phyloP scores from a whole-genome alignment of 1,140 invertebrate species.

The Heliconius eleuchia region DNA sequence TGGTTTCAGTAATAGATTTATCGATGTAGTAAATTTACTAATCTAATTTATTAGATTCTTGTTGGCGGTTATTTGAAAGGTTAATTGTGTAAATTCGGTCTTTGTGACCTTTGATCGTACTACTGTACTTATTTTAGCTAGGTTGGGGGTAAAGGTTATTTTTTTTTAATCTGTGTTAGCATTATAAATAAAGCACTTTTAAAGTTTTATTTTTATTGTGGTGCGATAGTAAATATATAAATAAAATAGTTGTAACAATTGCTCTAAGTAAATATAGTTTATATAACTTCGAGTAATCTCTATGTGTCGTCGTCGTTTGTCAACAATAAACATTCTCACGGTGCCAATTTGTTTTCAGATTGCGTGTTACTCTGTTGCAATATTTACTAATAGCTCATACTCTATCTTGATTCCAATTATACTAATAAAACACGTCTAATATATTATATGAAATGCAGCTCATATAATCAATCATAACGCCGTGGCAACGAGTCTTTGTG shows the following conservation, averaged over 20 bases:
- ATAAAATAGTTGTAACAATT: too few species aligned
- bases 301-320: constrained; percentile 13
- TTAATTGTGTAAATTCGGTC: background rate
- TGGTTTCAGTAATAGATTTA: background rate
- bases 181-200: too few species aligned
- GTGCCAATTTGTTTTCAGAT: constrained; percentile 2
- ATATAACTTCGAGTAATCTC: background rate
- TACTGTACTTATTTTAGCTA: too few species aligned
- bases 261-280: background rate
- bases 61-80: background rate
- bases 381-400: background rate
- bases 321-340: constrained; percentile 43
- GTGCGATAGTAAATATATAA: too few species aligned
- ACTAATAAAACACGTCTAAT: background rate
- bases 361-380: constrained; percentile 3
- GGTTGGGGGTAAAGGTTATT: too few species aligned
- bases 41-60: background rate
- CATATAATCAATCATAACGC: too few species aligned
- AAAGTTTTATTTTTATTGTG: too few species aligned
- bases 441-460: too few species aligned
- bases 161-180: too few species aligned
- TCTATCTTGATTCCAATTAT: background rate
- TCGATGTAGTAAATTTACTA: background rate
- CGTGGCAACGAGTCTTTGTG: too few species aligned
- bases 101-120: background rate